These are phyloP conservation scores for Platycercus adscitus DNA, from an alignment of 2,113 vertebrate genomes.

Conservation along the genomic window DNA sequence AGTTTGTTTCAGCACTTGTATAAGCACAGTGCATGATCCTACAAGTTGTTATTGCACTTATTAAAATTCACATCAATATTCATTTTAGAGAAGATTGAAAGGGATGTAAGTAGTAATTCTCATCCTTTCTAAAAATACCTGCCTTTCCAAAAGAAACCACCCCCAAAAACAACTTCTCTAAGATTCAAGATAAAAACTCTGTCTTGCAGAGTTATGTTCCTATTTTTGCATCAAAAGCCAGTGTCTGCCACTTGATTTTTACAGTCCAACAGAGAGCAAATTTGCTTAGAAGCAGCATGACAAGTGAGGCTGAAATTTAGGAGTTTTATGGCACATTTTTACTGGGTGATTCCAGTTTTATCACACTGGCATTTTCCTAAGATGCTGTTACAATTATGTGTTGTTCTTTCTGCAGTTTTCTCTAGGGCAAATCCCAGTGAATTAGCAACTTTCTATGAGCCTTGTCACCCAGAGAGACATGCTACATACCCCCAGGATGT, in stretches of 20 bases:
- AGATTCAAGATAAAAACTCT: not conserved
- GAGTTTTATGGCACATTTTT: slow-evolving; percentile 51
- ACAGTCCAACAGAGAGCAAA: slow-evolving; percentile 33
- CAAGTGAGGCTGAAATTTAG: slow-evolving; percentile 55
- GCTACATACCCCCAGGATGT: not conserved
- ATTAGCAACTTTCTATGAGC: slow-evolving; percentile 9
- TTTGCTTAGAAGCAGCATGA: slow-evolving; percentile 53
- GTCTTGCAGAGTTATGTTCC: slow-evolving; percentile 15
- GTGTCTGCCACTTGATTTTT: slow-evolving; percentile 50
- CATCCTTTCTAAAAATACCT: slow-evolving; percentile 58
- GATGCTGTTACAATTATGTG: not conserved
- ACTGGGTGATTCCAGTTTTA: slow-evolving; percentile 51
- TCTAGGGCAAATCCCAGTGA: slow-evolving; percentile 18
- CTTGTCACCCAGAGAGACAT: not conserved
- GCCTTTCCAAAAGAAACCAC: not conserved
- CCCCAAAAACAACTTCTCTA: not conserved
- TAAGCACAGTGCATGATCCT: not conserved
- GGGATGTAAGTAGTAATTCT: not conserved
- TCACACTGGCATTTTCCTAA: slow-evolving; percentile 16
- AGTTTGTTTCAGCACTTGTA: not conserved
- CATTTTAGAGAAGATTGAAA: not conserved
- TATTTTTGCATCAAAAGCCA: slow-evolving; percentile 16
- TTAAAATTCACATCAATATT: not conserved
- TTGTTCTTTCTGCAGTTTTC: slow-evolving; percentile 24
- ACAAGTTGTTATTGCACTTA: not conserved